Base-by-base conservation (phyloP, 2,797 vertebrate genomes). In the Carapus acus region DNA sequence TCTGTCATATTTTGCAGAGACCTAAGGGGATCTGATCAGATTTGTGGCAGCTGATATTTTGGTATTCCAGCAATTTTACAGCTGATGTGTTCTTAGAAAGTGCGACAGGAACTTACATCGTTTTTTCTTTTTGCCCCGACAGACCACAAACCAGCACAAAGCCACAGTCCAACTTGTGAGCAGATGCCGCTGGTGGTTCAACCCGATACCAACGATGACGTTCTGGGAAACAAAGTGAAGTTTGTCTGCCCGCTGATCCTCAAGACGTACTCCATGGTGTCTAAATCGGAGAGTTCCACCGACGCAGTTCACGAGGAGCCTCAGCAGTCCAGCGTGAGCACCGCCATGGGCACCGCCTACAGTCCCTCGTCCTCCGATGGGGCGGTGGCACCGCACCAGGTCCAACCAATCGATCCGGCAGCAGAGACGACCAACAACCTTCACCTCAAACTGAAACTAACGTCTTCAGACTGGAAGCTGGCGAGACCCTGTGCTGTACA, bases 401-500 rank as follows among this genome's bases (percentile, higher is more conserved):
- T 29, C 0, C 68, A 79, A 24, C 36, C 44, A 22, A 60, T 71
- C 52, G 44, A 54, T 15, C 9, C 33, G 1, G 41, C 61, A 3
- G 62, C 55, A 16, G 67, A 76, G n/a, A 19, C 2, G 0, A 62
- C 65, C 2, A 74, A 58, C 49, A 34, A 66, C 21, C 76, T 79
- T 16, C 71, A 82, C 52, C 49, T 82, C 44, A 85, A 77, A 42
- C 59, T 83, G 44, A 81, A 79, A 8, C 58, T 74, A 40, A 62
- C 73, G 0, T 67, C 74, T 20, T 59, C 36, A 0, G 84, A 88
- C 47, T 43, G 58, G 15, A 83, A 83, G 66, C 50, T 85, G 40
- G 46, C 46, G 42, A 51, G 60, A 22, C 78, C 79, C 1, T 90
- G 88, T 24, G 51, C 36, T 0, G 87, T 90, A 1, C 78, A 76